phyloP scores from a whole-genome alignment of 2,797 vertebrate species.

The Myoxocephalus aenaeus region DNA sequence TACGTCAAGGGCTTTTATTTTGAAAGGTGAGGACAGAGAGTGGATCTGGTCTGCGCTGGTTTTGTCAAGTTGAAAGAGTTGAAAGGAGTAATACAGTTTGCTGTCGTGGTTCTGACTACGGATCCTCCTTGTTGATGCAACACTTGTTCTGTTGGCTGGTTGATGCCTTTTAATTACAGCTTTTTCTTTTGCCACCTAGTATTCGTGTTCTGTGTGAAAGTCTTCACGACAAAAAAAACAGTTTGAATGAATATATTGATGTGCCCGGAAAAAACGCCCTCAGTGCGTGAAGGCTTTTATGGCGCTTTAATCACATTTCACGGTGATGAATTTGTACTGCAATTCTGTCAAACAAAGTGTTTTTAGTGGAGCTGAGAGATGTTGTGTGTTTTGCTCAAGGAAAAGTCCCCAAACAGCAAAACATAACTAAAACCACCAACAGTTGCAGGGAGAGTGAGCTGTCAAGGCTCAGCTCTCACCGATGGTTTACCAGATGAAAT shows the following conservation, averaged over 20 bases:
- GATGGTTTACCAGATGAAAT: conserved; percentile 51
- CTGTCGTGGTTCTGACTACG: background rate
- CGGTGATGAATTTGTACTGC: conserved; percentile 19
- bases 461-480: conserved; percentile 13
- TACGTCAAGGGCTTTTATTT: background rate
- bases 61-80: background rate
- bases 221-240: background rate
- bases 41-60: background rate
- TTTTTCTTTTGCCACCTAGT: background rate
- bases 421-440: conserved; percentile 14
- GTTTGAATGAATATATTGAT: background rate
- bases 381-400: conserved; percentile 19
- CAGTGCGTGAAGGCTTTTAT: background rate
- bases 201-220: background rate
- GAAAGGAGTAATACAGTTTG: background rate
- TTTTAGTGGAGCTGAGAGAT: conserved; percentile 1
- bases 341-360: conserved; percentile 19
- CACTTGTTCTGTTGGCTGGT: background rate
- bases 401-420: conserved; percentile 15
- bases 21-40: background rate
- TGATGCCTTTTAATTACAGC: background rate
- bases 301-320: conserved; percentile 37
- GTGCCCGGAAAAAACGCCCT: background rate
- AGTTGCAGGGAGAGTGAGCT: conserved; percentile 12
- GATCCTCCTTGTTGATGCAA: background rate